These are phyloP conservation scores for Magallana nippona DNA, from an alignment of 2,888 invertebrate species.

Conservation along the genomic window DNA sequence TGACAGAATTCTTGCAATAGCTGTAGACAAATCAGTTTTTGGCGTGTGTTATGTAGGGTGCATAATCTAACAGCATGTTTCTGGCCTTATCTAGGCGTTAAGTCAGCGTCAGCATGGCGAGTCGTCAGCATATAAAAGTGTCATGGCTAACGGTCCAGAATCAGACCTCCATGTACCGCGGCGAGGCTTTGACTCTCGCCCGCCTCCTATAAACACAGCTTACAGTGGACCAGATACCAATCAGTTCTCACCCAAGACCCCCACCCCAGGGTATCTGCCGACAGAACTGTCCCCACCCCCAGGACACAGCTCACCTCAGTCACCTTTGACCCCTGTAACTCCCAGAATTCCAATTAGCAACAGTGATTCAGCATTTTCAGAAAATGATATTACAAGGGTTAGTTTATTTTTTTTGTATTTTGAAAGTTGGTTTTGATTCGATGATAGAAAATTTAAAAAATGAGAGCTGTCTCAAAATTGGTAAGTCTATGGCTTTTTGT, in stretches of 20 bases:
- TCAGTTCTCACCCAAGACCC: constrained; percentile 45
- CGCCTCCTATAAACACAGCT: constrained; percentile 47
- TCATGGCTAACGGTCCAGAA: constrained; percentile 59
- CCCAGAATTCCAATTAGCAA: constrained; percentile 36
- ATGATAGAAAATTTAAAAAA: too few species aligned
- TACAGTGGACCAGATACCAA: constrained; percentile 21
- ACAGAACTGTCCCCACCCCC: constrained; percentile 54
- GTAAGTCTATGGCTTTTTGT: too few species aligned
- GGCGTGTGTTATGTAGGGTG: background rate
- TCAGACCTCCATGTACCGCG: constrained; percentile 34
- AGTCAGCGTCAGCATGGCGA: constrained; percentile 30
- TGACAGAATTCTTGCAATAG: constrained; percentile 18
- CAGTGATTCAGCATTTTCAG: constrained; percentile 45
- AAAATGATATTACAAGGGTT: constrained; percentile 77
- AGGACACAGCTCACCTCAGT: constrained; percentile 60
- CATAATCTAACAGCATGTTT: constrained; percentile 35
- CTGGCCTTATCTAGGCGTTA: constrained; percentile 24
- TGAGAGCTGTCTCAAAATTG: too few species aligned
- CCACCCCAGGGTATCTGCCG: constrained; percentile 49
- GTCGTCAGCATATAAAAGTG: constrained; percentile 62
- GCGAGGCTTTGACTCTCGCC: constrained; percentile 40
- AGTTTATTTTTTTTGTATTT: constrained; percentile 54
- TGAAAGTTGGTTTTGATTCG: too few species aligned
- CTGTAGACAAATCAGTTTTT: constrained; percentile 28
- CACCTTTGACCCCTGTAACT: constrained; percentile 55